These are phyloP conservation scores for Elmis aenea DNA, from an alignment of 2,888 invertebrate species.

Conservation along the genomic window DNA sequence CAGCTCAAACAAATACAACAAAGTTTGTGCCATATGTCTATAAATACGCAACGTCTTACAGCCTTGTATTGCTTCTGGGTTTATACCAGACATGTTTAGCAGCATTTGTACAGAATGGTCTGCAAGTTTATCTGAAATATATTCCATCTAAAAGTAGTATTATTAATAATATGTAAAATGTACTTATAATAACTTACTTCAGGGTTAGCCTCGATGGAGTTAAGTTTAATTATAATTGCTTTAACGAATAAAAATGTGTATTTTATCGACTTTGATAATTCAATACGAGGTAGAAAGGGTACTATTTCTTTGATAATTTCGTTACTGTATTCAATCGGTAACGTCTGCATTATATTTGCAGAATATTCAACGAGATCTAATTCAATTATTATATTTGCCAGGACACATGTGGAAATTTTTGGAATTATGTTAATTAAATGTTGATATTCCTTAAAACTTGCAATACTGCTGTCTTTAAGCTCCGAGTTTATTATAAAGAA, in stretches of 20 bases:
- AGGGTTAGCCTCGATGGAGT: slow-evolving; percentile 5
- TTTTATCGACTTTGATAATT: slow-evolving; percentile 25
- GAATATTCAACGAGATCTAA: slow-evolving; percentile 17
- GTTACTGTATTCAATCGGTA: slow-evolving; percentile 13
- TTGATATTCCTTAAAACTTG: slow-evolving; percentile 30
- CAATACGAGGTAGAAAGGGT: slow-evolving; percentile 30
- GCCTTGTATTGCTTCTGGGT: slow-evolving; percentile 26
- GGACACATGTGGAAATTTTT: slow-evolving; percentile 36
- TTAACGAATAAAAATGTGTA: slow-evolving; percentile 25
- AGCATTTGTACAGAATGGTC: slow-evolving; percentile 30
- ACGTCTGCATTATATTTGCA: slow-evolving; percentile 10
- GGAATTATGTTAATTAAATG: slow-evolving; percentile 37
- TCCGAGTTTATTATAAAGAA: slow-evolving; percentile 39
- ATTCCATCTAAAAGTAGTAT: slow-evolving; percentile 29
- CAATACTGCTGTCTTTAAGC: slow-evolving; percentile 25
- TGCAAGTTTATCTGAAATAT: slow-evolving; percentile 24
- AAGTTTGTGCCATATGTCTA: slow-evolving; percentile 35
- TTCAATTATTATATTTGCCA: slow-evolving; percentile 23
- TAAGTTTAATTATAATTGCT: slow-evolving; percentile 14
- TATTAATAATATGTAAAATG: neutral
- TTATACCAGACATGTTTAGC: slow-evolving; percentile 28
- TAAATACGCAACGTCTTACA: slow-evolving; percentile 29
- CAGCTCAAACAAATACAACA: slow-evolving; percentile 34
- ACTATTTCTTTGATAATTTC: slow-evolving; percentile 28
- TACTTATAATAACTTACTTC: slow-evolving; percentile 5